Evolutionary conservation across 2,113 vertebrate genomes (phyloP).

Genomic region (Puma concolor): DNA sequence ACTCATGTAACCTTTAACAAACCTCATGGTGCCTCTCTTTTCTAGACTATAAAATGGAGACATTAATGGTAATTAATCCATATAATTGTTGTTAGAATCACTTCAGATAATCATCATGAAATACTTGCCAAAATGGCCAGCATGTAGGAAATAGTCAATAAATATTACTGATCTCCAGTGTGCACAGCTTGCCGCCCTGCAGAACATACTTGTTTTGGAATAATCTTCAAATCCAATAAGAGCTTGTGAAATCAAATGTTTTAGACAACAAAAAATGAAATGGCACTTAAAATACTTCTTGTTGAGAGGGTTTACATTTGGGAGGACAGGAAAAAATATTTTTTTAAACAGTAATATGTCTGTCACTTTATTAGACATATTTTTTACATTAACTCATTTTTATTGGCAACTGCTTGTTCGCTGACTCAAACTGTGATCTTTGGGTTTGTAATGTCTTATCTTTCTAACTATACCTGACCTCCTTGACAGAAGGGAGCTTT

Average conservation of each 20-base stretch:
- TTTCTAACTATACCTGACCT: background rate
- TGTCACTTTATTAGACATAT: background rate
- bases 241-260: background rate
- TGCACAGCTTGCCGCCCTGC: background rate
- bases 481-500: background rate
- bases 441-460: background rate
- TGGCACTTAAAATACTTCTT: background rate
- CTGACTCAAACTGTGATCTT: background rate
- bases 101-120: background rate
- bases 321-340: background rate
- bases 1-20: too few species aligned
- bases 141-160: background rate
- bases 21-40: background rate
- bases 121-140: background rate
- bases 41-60: background rate
- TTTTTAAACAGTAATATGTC: background rate
- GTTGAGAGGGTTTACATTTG: background rate
- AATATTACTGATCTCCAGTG: background rate
- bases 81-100: background rate
- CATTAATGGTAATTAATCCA: background rate
- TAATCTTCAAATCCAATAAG: background rate
- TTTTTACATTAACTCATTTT: background rate
- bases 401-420: background rate
- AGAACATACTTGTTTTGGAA: too few species aligned
- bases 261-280: background rate